Evolutionary conservation across 2,797 vertebrate species (phyloP).

Genomic region (Phoebastria nigripes): DNA sequence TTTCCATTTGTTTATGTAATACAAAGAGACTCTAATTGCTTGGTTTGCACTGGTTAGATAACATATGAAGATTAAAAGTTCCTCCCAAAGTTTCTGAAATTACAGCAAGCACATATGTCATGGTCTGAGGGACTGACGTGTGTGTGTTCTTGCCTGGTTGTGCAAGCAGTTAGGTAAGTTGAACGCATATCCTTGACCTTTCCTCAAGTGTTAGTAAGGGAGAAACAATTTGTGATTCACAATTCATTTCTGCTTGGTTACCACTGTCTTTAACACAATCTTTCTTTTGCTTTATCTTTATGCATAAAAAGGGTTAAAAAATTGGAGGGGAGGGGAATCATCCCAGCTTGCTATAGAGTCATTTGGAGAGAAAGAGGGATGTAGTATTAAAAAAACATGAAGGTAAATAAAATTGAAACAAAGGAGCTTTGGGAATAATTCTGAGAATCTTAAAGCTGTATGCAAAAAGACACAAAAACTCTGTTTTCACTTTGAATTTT

Average conservation of each 20-base stretch:
- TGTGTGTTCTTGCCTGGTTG: background rate
- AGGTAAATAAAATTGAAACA: background rate
- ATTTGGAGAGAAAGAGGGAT: background rate
- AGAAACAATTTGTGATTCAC: slow-evolving; percentile 34
- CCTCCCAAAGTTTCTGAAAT: background rate
- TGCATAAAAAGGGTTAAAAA: background rate
- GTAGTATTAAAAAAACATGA: background rate
- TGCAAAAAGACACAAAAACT: background rate
- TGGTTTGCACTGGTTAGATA: background rate
- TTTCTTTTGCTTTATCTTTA: background rate
- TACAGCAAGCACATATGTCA: background rate
- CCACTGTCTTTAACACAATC: background rate
- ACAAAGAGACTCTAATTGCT: background rate
- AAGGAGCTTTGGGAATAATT: background rate
- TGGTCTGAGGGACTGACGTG: background rate
- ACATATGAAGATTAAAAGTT: background rate
- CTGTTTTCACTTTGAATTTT: background rate
- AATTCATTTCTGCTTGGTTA: background rate
- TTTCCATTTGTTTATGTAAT: background rate
- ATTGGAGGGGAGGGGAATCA: background rate
- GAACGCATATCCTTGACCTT: slow-evolving; percentile 33
- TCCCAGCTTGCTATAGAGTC: background rate
- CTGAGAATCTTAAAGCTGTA: background rate
- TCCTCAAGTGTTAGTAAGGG: slow-evolving; percentile 10
- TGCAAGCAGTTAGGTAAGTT: slow-evolving; percentile 33